Percentiles rank a stretch among this genome's conserved stretches.
These are phyloP conservation scores for Allygus modestus DNA, from an alignment of 2,888 invertebrate species.

Conservation along the genomic window DNA sequence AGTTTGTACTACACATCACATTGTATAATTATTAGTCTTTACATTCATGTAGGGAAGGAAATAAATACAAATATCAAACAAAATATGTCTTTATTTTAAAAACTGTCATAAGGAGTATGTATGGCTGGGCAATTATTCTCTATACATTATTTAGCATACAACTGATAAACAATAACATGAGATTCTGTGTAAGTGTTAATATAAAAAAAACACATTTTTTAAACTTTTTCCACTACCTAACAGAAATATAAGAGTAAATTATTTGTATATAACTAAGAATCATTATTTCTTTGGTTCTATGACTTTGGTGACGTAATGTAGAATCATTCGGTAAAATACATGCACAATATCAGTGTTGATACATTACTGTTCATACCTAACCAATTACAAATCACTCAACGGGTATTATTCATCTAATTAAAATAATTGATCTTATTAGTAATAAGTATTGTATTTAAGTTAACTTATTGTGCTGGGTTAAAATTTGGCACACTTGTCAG, in stretches of 20 bases:
- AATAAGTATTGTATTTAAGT: background rate
- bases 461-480: constrained; percentile 47
- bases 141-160: background rate
- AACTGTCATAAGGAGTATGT: background rate
- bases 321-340: no score
- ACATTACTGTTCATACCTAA: no score
- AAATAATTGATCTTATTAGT: constrained; percentile 23
- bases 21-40: no score
- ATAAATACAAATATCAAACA: background rate
- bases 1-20: no score
- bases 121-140: background rate
- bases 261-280: background rate
- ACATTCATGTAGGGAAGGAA: background rate
- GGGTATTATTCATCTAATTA: background rate
- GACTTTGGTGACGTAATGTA: background rate
- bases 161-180: no score
- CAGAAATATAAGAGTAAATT: background rate
- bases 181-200: no score
- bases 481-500: constrained; percentile 47
- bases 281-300: background rate
- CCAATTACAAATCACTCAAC: background rate
- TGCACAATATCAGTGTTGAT: no score
- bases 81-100: constrained; percentile 15
- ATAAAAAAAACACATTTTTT: no score
- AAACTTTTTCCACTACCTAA: no score